Evolutionary conservation across 1,140 invertebrate species (phyloP), one percentile per base, ranked within the genome.

Genomic region (Drosophila nigromelanica): DNA sequence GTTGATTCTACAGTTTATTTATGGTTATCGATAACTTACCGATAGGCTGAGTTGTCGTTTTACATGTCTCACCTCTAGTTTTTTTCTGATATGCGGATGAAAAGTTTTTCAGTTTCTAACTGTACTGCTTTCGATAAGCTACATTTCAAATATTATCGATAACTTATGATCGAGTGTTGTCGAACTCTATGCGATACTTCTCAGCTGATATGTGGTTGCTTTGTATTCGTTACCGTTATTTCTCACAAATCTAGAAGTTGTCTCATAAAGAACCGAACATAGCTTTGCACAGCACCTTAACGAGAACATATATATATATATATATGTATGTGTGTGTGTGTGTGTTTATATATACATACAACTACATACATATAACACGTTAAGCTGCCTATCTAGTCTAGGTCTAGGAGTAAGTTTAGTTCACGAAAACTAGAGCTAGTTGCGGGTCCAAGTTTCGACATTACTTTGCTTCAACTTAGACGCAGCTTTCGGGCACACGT

Each of bases 401-500:
- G 43, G 39, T 58, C n/a, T 56, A 47, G 14, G 5, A 27, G 15
- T 27, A 42, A 15, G 42, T 18, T 14, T 18, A 15, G 14, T 43
- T 43, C 42, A 6, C 40, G n/a, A 7, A 42, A 42, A 14, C 14
- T 42, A 42, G 40, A 12, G 24, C 45, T 56, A 24, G 27, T 27
- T 27, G 27, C 5, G 5, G 27, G 27, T 27, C 27, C 27, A 27
- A 27, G 27, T 27, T 27, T 5, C 27, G 27, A 27, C 27, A 1
- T 27, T 27, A 27, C 27, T 27, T 27, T 27, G 5, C 27, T 1
- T 27, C 10, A 4, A 18, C 37, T 87, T 89, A 91, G 62, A 91
- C 90, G 55, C 90, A 91, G 52, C 90, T 91, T 58, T 91, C 90
- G 48, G 90, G 90, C 58, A 91, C 90, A 48, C 90, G 85, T 54